Evolutionary conservation across 2,888 invertebrate species (phyloP), one percentile per base, ranked within the genome.

Genomic region (Patella depressa): DNA sequence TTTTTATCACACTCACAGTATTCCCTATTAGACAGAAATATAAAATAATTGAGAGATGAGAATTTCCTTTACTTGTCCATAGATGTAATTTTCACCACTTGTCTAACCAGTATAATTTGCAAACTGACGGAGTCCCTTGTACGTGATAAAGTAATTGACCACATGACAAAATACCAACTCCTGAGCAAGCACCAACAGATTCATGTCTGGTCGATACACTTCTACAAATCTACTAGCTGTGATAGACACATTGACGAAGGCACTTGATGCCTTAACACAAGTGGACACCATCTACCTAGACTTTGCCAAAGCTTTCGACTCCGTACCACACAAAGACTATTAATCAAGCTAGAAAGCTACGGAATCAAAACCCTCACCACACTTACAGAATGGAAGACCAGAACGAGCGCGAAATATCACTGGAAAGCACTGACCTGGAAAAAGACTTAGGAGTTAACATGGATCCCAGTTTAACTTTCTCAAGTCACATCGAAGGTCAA

Each of bases 221-320:
- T n/a, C 19, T 2, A 59, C 65, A n/a, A 59, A 59, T 19, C 65
- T 59, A n/a, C 65, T 59, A 19, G 19, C 65, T 2, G 65, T 59
- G 17, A 17, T 71, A 14, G 34, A 71, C 0, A 3, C 11, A 17
- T 71, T 3, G 71, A 71, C 71, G n/a, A 14, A 15, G 14, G 14
- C 71, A 3, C 71, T 71, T 3, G 71, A 71, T 19, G 4, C 3
- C 2, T 14, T 3, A 14, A 71, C n/a, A 14, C 71, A 4, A 14
- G 24, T 71, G 3, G 71, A 19, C 15, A 53, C 15, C 11, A 19
- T 75, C 29, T 79, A 79, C 53, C n/a, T 78, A 57, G 80, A 80
- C 54, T 76, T 79, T 65, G 54, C 54, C 15, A 78, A 76, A 53
- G 72, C 80, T 9, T 80, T 80, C 65, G 78, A 80, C 70, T 53